Evolutionary conservation across 2,113 vertebrate species (phyloP).

Genomic region (Sebastes schlegelii): DNA sequence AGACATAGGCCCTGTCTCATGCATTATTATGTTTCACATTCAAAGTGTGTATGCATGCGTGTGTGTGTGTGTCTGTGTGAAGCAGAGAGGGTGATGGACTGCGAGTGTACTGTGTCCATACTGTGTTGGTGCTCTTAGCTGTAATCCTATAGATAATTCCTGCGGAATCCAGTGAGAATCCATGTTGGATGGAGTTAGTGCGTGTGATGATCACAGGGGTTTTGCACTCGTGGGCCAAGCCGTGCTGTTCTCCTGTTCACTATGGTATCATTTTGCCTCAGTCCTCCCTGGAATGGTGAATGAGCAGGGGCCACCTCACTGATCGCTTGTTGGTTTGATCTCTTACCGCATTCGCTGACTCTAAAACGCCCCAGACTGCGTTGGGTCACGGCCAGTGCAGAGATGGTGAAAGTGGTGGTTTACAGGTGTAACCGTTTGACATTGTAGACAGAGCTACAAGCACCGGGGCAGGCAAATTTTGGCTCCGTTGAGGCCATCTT

Average conservation of each 20-base stretch:
- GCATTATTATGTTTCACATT: conserved; percentile 84
- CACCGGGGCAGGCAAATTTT: conserved; percentile 38
- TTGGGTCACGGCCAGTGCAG: conserved; percentile 62
- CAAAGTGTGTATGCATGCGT: conserved; percentile 46
- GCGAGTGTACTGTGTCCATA: conserved; percentile 35
- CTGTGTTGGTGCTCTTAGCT: conserved; percentile 56
- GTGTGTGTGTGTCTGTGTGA: not conserved
- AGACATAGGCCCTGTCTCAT: conserved; percentile 79
- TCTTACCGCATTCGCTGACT: conserved; percentile 47
- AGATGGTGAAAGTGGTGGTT: conserved; percentile 68
- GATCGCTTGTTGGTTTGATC: conserved; percentile 39
- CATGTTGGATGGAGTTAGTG: conserved; percentile 43
- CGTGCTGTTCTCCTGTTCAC: not conserved
- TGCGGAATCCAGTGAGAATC: conserved; percentile 52
- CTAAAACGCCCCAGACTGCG: conserved; percentile 53
- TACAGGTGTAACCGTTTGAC: conserved; percentile 77
- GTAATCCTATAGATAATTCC: conserved; percentile 60
- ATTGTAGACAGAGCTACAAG: conserved; percentile 61
- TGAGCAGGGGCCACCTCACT: conserved; percentile 30
- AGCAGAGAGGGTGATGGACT: conserved; percentile 30
- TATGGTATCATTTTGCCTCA: not conserved
- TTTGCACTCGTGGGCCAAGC: conserved; percentile 29
- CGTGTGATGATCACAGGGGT: conserved; percentile 40
- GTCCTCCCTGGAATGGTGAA: conserved; percentile 23
- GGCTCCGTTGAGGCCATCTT: conserved; percentile 65